These are phyloP conservation scores for Linepithema humile DNA, from an alignment of 1,140 invertebrate species.

Conservation along the genomic window DNA sequence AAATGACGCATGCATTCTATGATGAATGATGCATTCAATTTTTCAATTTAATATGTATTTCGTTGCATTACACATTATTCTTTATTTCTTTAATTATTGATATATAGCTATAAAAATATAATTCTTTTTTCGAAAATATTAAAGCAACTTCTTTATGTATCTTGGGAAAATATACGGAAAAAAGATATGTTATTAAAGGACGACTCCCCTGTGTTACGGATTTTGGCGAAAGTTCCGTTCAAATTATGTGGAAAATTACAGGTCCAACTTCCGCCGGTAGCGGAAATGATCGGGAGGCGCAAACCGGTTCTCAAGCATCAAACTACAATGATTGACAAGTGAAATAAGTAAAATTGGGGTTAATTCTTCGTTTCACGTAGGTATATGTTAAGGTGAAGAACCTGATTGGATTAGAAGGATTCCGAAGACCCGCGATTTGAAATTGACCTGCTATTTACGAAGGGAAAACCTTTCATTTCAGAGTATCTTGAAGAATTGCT, in stretches of 20 bases:
- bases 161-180: background rate
- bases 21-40: too few relatives aligned
- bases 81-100: background rate
- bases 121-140: background rate
- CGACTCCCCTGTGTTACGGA: constrained; percentile 31
- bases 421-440: constrained; percentile 40
- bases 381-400: constrained; percentile 20
- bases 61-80: background rate
- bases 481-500: constrained; percentile 33
- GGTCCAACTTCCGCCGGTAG: constrained; percentile 76
- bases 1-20: background rate
- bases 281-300: constrained; percentile 73
- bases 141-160: background rate
- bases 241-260: constrained; percentile 78
- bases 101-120: background rate
- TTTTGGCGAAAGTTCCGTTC: constrained; percentile 76
- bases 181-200: constrained; percentile 20
- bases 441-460: constrained; percentile 65
- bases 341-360: constrained; percentile 58
- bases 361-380: constrained; percentile 27
- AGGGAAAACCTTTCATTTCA: constrained; percentile 62
- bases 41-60: too few relatives aligned
- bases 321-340: constrained; percentile 72
- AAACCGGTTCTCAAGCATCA: constrained; percentile 53
- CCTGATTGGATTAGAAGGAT: constrained; percentile 69